Percentiles rank a stretch among this genome's conserved stretches.
phyloP scores from a whole-genome alignment of 2,888 invertebrate genomes.

The Timema cristinae region DNA sequence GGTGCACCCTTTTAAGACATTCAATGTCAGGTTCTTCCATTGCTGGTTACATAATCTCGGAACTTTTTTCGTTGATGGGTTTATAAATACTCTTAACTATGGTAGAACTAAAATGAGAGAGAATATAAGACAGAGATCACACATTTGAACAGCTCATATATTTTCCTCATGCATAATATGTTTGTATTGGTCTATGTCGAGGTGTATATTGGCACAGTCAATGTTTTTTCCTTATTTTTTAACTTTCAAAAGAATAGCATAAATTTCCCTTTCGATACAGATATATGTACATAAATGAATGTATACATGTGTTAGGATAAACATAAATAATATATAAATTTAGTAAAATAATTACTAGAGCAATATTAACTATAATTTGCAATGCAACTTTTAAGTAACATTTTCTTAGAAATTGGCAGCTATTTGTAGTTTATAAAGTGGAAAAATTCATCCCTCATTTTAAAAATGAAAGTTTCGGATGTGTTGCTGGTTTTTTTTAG shows the following conservation, averaged over 20 bases:
- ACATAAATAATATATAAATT: conserved; percentile 7
- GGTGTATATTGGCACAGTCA: conserved; percentile 14
- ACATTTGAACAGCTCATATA: background rate
- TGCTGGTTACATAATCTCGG: too few relatives aligned
- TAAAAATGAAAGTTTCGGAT: too few relatives aligned
- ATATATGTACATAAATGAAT: background rate
- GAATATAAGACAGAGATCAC: background rate
- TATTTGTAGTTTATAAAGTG: too few relatives aligned
- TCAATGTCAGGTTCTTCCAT: too few relatives aligned
- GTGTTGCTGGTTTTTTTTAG: too few relatives aligned
- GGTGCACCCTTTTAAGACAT: too few relatives aligned
- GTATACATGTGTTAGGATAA: background rate
- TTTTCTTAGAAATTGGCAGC: too few relatives aligned
- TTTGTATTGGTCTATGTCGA: conserved; percentile 24
- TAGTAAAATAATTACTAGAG: conserved; percentile 5
- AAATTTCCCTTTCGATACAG: background rate
- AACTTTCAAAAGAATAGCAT: background rate
- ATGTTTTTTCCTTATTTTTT: background rate
- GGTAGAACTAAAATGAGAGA: too few relatives aligned
- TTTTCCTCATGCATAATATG: conserved; percentile 19
- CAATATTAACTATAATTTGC: conserved; percentile 1
- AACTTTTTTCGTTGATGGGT: too few relatives aligned
- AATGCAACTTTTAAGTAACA: background rate
- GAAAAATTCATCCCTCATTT: too few relatives aligned
- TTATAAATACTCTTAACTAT: too few relatives aligned